Evolutionary conservation across 2,888 invertebrate species (phyloP).

Genomic region (Maniola hyperantus): DNA sequence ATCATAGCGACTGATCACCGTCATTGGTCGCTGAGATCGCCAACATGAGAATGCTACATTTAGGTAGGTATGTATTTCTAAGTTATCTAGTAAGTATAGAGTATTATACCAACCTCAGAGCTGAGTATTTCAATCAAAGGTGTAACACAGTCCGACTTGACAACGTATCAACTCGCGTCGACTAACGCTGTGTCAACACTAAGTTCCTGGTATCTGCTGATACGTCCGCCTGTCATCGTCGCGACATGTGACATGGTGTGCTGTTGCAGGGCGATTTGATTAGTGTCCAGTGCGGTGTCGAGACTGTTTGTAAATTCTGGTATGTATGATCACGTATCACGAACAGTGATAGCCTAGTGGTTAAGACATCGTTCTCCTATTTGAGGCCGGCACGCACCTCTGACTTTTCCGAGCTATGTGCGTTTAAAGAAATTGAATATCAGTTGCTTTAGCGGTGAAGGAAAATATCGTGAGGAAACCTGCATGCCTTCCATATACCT

Average conservation of each 20-base stretch:
- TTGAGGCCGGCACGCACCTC: too few relatives aligned
- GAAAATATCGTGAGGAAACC: too few relatives aligned
- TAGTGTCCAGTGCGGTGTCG: slow-evolving; percentile 37
- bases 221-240: slow-evolving; percentile 37
- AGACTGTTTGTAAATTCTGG: slow-evolving; percentile 31
- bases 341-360: too few relatives aligned
- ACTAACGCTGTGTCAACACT: slow-evolving; percentile 37
- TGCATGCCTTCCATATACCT: too few relatives aligned
- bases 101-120: neutral
- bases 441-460: too few relatives aligned
- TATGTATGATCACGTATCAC: slow-evolving; percentile 39
- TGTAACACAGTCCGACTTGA: slow-evolving; percentile 6
- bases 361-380: too few relatives aligned
- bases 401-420: too few relatives aligned
- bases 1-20: too few relatives aligned
- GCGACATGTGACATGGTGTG: slow-evolving; percentile 35
- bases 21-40: too few relatives aligned
- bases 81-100: neutral
- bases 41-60: too few relatives aligned
- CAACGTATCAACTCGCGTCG: neutral
- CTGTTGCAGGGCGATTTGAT: slow-evolving; percentile 43
- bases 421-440: too few relatives aligned
- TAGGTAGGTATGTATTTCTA: too few relatives aligned
- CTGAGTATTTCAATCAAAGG: slow-evolving; percentile 3
- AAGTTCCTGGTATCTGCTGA: slow-evolving; percentile 41